Base-by-base conservation (phyloP, 2,888 invertebrate species). In the Labia minor region DNA sequence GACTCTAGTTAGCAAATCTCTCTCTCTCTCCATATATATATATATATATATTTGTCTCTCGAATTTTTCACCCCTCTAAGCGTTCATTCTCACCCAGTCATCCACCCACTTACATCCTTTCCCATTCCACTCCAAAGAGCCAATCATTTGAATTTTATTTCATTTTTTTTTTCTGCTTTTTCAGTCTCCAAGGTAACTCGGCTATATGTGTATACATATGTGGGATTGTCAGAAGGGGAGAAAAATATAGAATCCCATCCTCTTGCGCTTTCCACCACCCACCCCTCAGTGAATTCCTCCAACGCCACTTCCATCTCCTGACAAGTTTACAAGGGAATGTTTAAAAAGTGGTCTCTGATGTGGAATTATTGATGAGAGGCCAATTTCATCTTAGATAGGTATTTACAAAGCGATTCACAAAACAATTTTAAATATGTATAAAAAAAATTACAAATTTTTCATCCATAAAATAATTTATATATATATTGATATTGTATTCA, bases 81-180 rank as follows among this genome's bases (percentile, higher is more conserved):
- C 49, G 49, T 49, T 49, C 49, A 11, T 33, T 33, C 49, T n/a
- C 26, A 6, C 3, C 4, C 26, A n/a, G 6, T 49, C 49, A 49
- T 14, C 49, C 49, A n/a, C n/a, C n/a, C n/a, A n/a, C n/a, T n/a
- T n/a, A n/a, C n/a, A n/a, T n/a, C n/a, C n/a, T n/a, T n/a, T n/a
- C n/a, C n/a, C n/a, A n/a, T n/a, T n/a, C 49, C 49, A 49, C 49
- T 8, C 14, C n/a, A 11, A n/a, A n/a, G n/a, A 49, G 49, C 49
- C 49, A 49, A 49, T 49, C 49, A 49, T 49, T 49, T 49, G 49
- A 49, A 49, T 49, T 49, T 49, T 49, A 49, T 49, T 49, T 49
- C n/a, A 49, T 14, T 49, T 14, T 49, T 26, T 26, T 26, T 26
- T 26, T 49, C 14, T 49, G 49, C 49, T 49, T 14, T 49, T 49